Evolutionary conservation across 2,113 vertebrate genomes (phyloP), one percentile per base, ranked within the genome.

Genomic region (Takifugu bimaculatus): DNA sequence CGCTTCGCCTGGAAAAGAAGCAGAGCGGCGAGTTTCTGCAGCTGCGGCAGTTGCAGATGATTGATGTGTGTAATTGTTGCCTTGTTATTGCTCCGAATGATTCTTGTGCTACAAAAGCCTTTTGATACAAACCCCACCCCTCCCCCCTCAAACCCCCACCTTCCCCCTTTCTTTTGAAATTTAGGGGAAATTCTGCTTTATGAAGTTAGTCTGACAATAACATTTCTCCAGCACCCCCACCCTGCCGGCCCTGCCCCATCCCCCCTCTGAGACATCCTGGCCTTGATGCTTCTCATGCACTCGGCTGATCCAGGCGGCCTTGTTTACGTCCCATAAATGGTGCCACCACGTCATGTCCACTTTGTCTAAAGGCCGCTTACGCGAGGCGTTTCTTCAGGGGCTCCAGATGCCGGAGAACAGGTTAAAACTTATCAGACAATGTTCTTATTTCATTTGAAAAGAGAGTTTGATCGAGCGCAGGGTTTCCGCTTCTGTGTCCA

Each of bases 51-150:
- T 81, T 81, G 62, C 48, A 68, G 20, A 57, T 81, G 75, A 85
- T 82, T 83, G 79, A 82, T 78, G 79, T 77, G 65, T 83, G 57
- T 77, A 80, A 81, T 75, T 80, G 77, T 84, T 86, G 70, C 80
- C 65, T 79, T 88, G 72, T 82, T 84, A 63, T 84, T 78, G 63
- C 62, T 83, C 60, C 60, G 85, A 83, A 82, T 78, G 70, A 76
- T 72, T 68, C 61, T 80, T 54, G 71, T 61, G 72, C 58, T 80
- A 65, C 59, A 20, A 48, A 54, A 58, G 35, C 54, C 66, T 77
- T 77, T 72, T 63, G 71, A 66, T 62, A 4, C 9, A 26, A 20
- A 43, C 26, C 13, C 26, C 15, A 20, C n/a, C 44, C 20, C 14
- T 6, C 14, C 45, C 48, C 54, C 39, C 28, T 55, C 4, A 10